phyloP scores from a whole-genome alignment of 2,888 invertebrate genomes.

The Ethmia dodecea region DNA sequence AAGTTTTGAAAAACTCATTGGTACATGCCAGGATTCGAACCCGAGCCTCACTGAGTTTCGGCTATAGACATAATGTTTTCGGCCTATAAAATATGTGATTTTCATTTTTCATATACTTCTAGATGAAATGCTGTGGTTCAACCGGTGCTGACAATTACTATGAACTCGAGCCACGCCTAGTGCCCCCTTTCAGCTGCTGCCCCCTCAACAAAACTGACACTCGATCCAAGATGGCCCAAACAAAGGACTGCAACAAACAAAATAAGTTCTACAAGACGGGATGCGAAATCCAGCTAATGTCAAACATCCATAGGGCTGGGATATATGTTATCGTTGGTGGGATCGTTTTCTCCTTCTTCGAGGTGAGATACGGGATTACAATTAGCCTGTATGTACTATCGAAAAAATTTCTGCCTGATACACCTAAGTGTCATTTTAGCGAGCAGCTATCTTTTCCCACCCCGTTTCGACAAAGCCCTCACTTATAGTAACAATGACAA shows the following conservation, averaged over 20 bases:
- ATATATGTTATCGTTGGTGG: slow-evolving; percentile 68
- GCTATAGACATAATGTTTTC: no score
- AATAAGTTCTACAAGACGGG: slow-evolving; percentile 58
- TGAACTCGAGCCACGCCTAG: slow-evolving; percentile 78
- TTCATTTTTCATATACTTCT: no score
- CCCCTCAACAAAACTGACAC: slow-evolving; percentile 53
- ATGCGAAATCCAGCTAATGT: slow-evolving; percentile 62
- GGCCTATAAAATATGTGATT: no score
- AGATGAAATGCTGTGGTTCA: slow-evolving; percentile 81
- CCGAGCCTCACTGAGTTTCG: no score
- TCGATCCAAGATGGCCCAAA: slow-evolving; percentile 54
- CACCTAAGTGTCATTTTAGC: no score
- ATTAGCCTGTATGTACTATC: no score
- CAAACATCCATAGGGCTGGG: slow-evolving; percentile 64
- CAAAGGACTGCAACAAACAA: slow-evolving; percentile 61
- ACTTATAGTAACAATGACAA: no score
- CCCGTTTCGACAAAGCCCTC: no score
- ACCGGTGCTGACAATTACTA: slow-evolving; percentile 80
- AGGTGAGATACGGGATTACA: slow-evolving; percentile 54
- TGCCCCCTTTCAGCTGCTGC: slow-evolving; percentile 85
- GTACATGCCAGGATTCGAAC: no score
- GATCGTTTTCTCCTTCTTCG: slow-evolving; percentile 70
- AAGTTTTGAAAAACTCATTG: no score
- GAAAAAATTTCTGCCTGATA: no score
- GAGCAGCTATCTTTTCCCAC: no score